Evolutionary conservation across 2,888 invertebrate species (phyloP).

Genomic region (Eupelmus urozonus): DNA sequence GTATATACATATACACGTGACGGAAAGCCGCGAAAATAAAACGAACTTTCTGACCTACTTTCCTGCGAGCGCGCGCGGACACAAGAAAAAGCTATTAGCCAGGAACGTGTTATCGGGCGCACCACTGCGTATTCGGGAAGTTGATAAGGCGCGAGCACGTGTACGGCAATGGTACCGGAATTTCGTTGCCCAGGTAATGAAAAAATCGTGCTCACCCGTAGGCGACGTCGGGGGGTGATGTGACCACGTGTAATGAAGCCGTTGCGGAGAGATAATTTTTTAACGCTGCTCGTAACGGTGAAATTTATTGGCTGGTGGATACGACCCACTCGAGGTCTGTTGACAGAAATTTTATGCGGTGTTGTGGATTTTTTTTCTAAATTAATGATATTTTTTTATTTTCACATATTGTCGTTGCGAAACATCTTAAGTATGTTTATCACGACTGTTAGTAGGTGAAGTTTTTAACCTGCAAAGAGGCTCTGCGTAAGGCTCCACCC

Average conservation of each 20-base stretch:
- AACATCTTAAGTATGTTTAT: too few species aligned
- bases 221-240: background rate
- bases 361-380: too few species aligned
- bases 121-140: background rate
- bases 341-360: too few species aligned
- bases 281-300: background rate
- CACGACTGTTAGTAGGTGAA: too few species aligned
- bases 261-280: slow-evolving; percentile 12
- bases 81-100: slow-evolving; percentile 39
- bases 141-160: background rate
- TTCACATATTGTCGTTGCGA: too few species aligned
- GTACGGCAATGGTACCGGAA: background rate
- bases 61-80: background rate
- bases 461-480: too few species aligned
- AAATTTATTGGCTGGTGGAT: background rate
- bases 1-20: background rate
- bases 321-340: too few species aligned
- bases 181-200: slow-evolving; percentile 2
- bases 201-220: slow-evolving; percentile 5
- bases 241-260: background rate
- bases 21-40: slow-evolving; percentile 26
- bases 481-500: too few species aligned
- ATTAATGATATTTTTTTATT: too few species aligned
- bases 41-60: slow-evolving; percentile 26
- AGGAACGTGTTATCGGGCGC: slow-evolving; percentile 15